Conservation (phyloP, 2,888 invertebrate species). For the Leucania comma region DNA sequence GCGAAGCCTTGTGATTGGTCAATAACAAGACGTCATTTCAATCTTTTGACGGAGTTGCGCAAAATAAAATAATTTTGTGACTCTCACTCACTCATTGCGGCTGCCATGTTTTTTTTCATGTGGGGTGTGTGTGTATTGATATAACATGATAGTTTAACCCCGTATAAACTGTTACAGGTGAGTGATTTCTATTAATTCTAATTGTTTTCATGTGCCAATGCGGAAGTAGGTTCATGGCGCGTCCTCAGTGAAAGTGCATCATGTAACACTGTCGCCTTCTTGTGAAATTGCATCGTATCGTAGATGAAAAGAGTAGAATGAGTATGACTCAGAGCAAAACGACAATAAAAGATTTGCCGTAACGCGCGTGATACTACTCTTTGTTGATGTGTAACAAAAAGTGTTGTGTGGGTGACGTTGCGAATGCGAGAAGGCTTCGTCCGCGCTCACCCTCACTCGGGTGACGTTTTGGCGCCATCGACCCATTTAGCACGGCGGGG, state of each 20-base stretch:
- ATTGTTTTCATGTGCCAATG: slow-evolving; percentile 74
- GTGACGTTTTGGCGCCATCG: slow-evolving; percentile 91
- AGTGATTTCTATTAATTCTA: slow-evolving; percentile 75
- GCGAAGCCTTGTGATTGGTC: slow-evolving; percentile 81
- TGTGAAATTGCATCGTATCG: slow-evolving; percentile 89
- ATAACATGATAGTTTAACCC: slow-evolving; percentile 88
- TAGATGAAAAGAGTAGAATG: slow-evolving; percentile 68
- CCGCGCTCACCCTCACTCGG: slow-evolving; percentile 74
- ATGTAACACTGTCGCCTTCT: slow-evolving; percentile 89
- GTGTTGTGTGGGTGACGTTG: slow-evolving; percentile 64
- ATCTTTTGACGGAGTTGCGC: slow-evolving; percentile 89
- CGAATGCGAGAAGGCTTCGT: slow-evolving; percentile 63
- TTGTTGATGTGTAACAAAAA: slow-evolving; percentile 71
- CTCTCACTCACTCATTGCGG: slow-evolving; percentile 86
- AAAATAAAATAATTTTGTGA: slow-evolving; percentile 84
- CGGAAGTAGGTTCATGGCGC: slow-evolving; percentile 78
- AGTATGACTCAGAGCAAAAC: slow-evolving; percentile 79
- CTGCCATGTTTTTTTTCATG: slow-evolving; percentile 95
- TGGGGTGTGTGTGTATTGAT: slow-evolving; percentile 91
- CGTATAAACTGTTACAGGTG: slow-evolving; percentile 86
- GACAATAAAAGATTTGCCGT: slow-evolving; percentile 69
- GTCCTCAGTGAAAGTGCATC: slow-evolving; percentile 90
- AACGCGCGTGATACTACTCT: slow-evolving; percentile 65
- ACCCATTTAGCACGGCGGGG: slow-evolving; percentile 87
- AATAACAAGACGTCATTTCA: slow-evolving; percentile 83